Evolutionary conservation across 1,140 invertebrate species (phyloP).

Genomic region (Anthonomus grandis): DNA sequence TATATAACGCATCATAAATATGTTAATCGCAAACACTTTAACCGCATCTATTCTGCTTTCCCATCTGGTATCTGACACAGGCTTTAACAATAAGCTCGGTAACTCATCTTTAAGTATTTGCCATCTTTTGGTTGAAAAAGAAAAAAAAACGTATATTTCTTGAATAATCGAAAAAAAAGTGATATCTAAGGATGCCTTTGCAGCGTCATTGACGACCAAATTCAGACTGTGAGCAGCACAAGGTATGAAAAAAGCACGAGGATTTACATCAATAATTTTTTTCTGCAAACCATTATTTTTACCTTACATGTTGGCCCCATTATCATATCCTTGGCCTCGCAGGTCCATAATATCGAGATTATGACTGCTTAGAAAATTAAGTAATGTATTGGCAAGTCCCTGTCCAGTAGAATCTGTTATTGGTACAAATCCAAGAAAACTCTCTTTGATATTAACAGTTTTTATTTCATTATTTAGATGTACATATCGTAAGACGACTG

Average conservation of each 20-base stretch:
- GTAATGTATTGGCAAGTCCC: constrained; percentile 20
- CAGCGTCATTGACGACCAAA: constrained; percentile 32
- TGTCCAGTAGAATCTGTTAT: constrained; percentile 19
- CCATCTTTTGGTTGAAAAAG: constrained; percentile 39
- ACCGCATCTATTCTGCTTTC: constrained; percentile 35
- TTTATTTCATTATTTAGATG: constrained; percentile 16
- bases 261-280: constrained; percentile 30
- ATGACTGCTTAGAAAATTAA: no score
- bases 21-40: no score
- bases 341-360: constrained; percentile 33
- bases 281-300: constrained; percentile 29
- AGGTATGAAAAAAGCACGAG: constrained; percentile 32
- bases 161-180: constrained; percentile 37
- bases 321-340: constrained; percentile 44
- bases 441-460: constrained; percentile 17
- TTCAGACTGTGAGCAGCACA: constrained; percentile 22
- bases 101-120: constrained; percentile 34
- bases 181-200: constrained; percentile 19
- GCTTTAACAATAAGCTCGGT: constrained; percentile 38
- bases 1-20: no score
- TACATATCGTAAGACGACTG: constrained; percentile 18
- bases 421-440: constrained; percentile 26
- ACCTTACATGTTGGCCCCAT: constrained; percentile 43
- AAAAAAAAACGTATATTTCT: constrained; percentile 40
- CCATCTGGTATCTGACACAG: constrained; percentile 40